Evolutionary conservation across 1,140 invertebrate genomes (phyloP), one percentile per base, ranked within the genome.

Genomic region (Drosophila willistoni): DNA sequence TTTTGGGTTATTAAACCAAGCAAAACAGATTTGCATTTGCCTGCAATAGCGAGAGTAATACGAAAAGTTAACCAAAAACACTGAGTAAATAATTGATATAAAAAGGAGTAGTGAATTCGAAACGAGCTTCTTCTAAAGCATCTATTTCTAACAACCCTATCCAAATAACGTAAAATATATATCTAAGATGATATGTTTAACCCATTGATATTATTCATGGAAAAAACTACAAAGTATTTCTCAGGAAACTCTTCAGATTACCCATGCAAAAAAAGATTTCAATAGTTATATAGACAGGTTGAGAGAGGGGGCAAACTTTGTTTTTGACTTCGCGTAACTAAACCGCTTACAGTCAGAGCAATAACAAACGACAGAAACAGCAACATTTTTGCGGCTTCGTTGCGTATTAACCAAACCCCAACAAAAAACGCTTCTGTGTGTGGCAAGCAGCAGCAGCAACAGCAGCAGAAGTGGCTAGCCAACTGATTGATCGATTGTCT

Each of bases 401-500:
- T 51, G 44, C 44, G 44, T 22, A 51, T 51, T 51, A 51, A 51
- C 44, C 44, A 51, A 51, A 51, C 44, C 44, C 44, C 44, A 51
- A 51, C 7, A 51, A 51, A 47, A 51, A 51, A 51, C 44, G 44
- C 44, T 51, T 51, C 44, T 51, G 44, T 51, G 17, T 51, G 44
- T 51, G 44, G 44, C 44, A 51, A 44, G 42, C 41, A 44, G 41
- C 41, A 44, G n/a, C 41, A 44, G n/a, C 14, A 17, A 17, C 14
- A 51, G 44, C 9, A 7, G 44, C 44, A 51, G 44, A 17, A 22
- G 44, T 19, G 19, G 44, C 44, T 51, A 51, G 17, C 44, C 44
- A 51, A 51, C 44, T 51, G 44, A 51, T 51, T 51, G 44, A 51
- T 51, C 44, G 44, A 51, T 51, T 51, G 44, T 51, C 44, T 51